Evolutionary conservation across 2,888 invertebrate species (phyloP).

Genomic region (Drosophila crucigera): DNA sequence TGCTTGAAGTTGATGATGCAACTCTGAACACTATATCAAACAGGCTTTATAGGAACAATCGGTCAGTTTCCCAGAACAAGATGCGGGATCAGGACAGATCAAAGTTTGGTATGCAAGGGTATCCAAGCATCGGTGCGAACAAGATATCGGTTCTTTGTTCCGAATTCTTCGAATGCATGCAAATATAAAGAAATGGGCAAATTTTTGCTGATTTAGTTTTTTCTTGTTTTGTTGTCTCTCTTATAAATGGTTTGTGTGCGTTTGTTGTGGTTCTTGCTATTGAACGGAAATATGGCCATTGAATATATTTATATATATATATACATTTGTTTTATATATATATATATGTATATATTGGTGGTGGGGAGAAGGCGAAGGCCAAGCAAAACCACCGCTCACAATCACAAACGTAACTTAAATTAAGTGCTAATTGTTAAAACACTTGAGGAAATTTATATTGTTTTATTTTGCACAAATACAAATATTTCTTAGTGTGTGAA

Average conservation of each 20-base stretch:
- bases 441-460: constrained; percentile 51
- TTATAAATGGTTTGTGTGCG: constrained; percentile 35
- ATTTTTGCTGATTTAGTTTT: constrained; percentile 11
- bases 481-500: background rate
- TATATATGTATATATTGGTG: constrained; percentile 15
- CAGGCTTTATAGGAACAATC: background rate
- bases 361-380: constrained; percentile 51
- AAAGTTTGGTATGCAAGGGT: background rate
- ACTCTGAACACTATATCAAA: background rate
- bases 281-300: constrained; percentile 31
- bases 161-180: background rate
- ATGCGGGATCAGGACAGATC: background rate
- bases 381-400: constrained; percentile 24
- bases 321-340: background rate
- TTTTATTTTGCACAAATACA: constrained; percentile 44
- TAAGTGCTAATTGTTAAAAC: constrained; percentile 64
- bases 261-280: constrained; percentile 17
- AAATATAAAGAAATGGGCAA: constrained; percentile 32
- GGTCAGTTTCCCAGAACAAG: too few relatives aligned
- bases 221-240: constrained; percentile 10
- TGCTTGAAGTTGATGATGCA: background rate
- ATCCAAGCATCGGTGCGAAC: background rate
- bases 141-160: background rate
- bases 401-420: constrained; percentile 54
- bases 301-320: constrained; percentile 1